phyloP scores from a whole-genome alignment of 2,888 invertebrate genomes.

The Scaptomyza parva region DNA sequence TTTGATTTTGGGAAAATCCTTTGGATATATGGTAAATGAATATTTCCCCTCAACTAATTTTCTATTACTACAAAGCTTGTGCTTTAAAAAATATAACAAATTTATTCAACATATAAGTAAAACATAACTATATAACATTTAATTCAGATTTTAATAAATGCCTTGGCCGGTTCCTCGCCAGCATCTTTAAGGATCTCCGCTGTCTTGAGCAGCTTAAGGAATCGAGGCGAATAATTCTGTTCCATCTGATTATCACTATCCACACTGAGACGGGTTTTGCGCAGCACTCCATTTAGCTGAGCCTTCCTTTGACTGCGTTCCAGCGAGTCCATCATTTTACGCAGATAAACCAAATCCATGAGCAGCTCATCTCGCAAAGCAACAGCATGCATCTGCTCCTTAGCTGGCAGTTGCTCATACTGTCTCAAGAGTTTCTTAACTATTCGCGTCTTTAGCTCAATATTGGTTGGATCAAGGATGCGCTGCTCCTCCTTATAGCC shows the following conservation, averaged over 20 bases:
- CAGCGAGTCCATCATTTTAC: slow-evolving; percentile 57
- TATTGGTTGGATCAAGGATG: slow-evolving; percentile 56
- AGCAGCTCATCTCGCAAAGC: slow-evolving; percentile 73
- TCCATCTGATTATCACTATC: slow-evolving; percentile 25
- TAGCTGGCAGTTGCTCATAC: slow-evolving; percentile 76
- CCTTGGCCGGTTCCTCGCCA: slow-evolving; percentile 49
- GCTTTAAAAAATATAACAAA: neutral
- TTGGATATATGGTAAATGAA: too few species aligned
- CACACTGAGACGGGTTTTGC: slow-evolving; percentile 8
- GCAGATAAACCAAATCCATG: slow-evolving; percentile 69
- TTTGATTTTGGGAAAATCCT: too few species aligned
- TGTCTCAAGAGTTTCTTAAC: slow-evolving; percentile 82
- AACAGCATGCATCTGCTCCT: slow-evolving; percentile 71
- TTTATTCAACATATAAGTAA: neutral
- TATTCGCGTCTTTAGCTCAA: slow-evolving; percentile 74
- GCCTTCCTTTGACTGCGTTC: slow-evolving; percentile 50
- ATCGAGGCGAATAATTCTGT: slow-evolving; percentile 64
- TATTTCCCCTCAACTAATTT: too few species aligned
- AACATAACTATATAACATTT: neutral
- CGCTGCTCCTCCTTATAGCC: slow-evolving; percentile 51
- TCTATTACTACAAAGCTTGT: too few species aligned
- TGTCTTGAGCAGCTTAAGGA: slow-evolving; percentile 76
- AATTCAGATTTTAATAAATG: slow-evolving; percentile 38
- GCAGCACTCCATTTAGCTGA: slow-evolving; percentile 40
- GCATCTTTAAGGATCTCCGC: slow-evolving; percentile 68